Base-by-base conservation (phyloP, 2,113 vertebrate genomes). In the Chlorodrepanis virens region DNA sequence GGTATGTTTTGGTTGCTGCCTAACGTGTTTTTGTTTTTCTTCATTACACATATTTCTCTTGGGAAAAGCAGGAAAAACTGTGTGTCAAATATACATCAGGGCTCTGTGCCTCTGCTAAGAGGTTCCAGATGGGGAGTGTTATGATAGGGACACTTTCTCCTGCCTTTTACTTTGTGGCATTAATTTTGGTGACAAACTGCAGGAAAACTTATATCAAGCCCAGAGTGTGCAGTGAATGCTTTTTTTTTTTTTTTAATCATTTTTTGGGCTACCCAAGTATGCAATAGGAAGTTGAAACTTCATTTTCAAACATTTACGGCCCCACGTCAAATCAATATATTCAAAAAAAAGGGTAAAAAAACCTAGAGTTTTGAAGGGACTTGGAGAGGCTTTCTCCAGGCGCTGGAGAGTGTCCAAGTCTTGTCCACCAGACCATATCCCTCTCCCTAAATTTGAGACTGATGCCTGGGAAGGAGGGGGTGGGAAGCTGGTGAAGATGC, bases 21-120 rank as follows among this genome's bases (percentile, higher is more conserved):
- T 96, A 91, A 94, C 35, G 20, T 95, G 95, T 88, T 97, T 97
- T 95, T 97, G 94, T 92, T 96, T 94, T 97, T 90, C 70, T 90
- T 96, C 86, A 75, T 94, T 92, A 94, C 89, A 68, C 86, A 71
- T 86, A 92, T 64, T 95, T 97, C 89, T 95, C 87, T 29, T 91
- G 94, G 94, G 94, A 92, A 94, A 96, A 93, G 84, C 49, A 87
- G 53, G 69, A 83, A 74, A 94, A 94, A 94, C 81, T 56, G 63
- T n/a, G 71, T 90, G 80, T 93, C 89, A 90, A 78, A 92, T 89
- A 95, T 33, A 90, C 89, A 90, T 42, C 45, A 90, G 56, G 40
- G 56, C 71, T 92, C 71, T 3, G 4, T 65, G 94, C 61, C 61
- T 83, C 67, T 82, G 54, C 85, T 90, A 90, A 95, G 88, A 83